Conservation (phyloP, 2,888 invertebrate species). For the Drosophila kanekoi region DNA sequence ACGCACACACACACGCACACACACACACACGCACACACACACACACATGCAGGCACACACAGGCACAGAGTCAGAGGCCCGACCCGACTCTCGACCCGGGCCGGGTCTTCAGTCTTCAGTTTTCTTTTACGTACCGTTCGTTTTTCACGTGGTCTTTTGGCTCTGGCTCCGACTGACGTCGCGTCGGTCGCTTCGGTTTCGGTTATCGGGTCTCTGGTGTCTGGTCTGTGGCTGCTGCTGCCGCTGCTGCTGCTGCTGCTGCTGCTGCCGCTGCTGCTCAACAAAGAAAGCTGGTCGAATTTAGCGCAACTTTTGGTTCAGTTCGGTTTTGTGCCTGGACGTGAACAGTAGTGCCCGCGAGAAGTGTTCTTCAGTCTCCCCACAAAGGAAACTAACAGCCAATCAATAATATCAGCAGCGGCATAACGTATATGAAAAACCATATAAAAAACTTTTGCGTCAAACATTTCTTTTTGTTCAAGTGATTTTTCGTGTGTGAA, state of each 20-base stretch:
- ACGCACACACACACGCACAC: constrained; percentile 23
- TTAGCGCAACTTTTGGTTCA: constrained; percentile 79
- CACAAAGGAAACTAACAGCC: background rate
- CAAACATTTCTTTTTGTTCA: constrained; percentile 22
- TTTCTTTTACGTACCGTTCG: constrained; percentile 61
- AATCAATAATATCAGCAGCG: background rate
- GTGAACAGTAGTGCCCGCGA: constrained; percentile 73
- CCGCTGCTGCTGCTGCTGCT: constrained; percentile 16
- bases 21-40: constrained; percentile 9
- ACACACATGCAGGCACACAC: constrained; percentile 10
- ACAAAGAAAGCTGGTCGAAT: constrained; percentile 83
- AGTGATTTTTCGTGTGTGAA: constrained; percentile 15
- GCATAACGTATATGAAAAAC: background rate
- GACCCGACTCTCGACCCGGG: constrained; percentile 28
- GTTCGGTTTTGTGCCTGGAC: constrained; percentile 83
- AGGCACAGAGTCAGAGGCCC: constrained; percentile 32
- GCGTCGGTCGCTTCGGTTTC: constrained; percentile 53
- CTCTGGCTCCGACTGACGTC: constrained; percentile 42
- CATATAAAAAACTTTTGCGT: background rate
- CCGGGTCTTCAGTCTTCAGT: constrained; percentile 47
- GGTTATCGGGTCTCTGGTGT: constrained; percentile 45
- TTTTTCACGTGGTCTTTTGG: constrained; percentile 59
- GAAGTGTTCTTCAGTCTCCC: constrained; percentile 51
- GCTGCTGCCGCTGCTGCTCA: constrained; percentile 67
- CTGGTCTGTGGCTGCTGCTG: constrained; percentile 10